These are phyloP conservation scores for Wiebesia pumilae DNA, from an alignment of 1,140 invertebrate genomes.

Conservation along the genomic window DNA sequence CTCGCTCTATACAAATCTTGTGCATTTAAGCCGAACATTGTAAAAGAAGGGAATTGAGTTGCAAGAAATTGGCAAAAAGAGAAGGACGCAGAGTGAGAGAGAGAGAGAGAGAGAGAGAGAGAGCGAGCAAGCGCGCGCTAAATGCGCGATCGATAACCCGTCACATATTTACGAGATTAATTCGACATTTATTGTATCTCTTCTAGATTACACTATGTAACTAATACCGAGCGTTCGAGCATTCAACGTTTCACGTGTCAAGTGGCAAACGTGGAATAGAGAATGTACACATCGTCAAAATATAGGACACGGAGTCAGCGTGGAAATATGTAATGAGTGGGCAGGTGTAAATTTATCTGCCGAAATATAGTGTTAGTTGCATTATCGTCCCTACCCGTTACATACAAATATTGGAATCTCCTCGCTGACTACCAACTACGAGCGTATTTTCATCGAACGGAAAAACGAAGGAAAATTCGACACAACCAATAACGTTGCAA, in stretches of 20 bases:
- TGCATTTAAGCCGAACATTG: not conserved
- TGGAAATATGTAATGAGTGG: not conserved
- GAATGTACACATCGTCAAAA: not conserved
- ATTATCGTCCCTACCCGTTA: not conserved
- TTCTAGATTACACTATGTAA: not conserved
- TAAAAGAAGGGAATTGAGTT: not conserved
- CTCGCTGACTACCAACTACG: not conserved
- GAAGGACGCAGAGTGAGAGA: not conserved
- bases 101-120: not conserved
- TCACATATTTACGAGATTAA: constrained; percentile 15
- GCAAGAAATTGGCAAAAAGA: not conserved
- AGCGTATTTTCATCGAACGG: not conserved
- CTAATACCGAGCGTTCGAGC: not conserved
- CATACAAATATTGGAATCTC: not conserved
- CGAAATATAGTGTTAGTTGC: not conserved
- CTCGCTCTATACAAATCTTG: not conserved
- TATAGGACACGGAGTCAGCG: not conserved
- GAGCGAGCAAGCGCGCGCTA: not conserved
- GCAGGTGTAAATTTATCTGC: constrained; percentile 20
- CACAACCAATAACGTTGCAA: not conserved
- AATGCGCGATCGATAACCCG: constrained; percentile 28
- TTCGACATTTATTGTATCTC: constrained; percentile 4
- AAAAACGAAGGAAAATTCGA: not conserved
- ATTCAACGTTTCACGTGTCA: not conserved
- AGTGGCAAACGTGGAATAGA: not conserved